Base-by-base conservation (phyloP, 1,140 invertebrate species). In the Sitophilus oryzae region DNA sequence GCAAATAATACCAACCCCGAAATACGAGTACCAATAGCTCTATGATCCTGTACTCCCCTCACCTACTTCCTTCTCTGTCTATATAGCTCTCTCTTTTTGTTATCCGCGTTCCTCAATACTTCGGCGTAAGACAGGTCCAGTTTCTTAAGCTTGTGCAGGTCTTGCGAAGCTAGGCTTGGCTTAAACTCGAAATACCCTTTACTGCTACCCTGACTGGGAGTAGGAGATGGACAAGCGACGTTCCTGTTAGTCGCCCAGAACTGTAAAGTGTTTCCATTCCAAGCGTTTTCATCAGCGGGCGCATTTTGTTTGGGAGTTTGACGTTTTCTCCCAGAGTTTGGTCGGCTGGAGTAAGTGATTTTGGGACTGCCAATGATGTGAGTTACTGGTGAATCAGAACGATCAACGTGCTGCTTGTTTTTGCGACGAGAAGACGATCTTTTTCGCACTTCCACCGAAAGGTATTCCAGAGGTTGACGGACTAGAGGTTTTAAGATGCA, bases 101-200 rank as follows among this genome's bases (percentile, higher is more conserved):
- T 74, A 60, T 85, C 84, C 35, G 82, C 80, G 66, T 82, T 82
- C 43, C 85, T 78, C 9, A 92, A 72, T 2, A 83, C 88, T 69
- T 91, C 88, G 0, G 88, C 88, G 66, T 91, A 92, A 2, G 87
- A 87, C 65, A 86, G 79, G 60, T 92, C 88, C 20, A 92, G 71
- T 59, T 84, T 82, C 67, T 85, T 85, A 37, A 92, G 71, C 62
- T 85, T 86, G 56, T 88, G 83, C 8, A 91, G 81, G 58, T 90
- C 87, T 62, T 88, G 84, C 0, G 86, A 88, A 2, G 87, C 86
- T 8, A 81, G 79, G 68, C 85, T 86, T 15, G 83, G 80, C 63
- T 83, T 84, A 59, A 80, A 84, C 54, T 83, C 80, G 9, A 73
- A 64, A 30, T 73, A 74, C 6, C 72, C 72, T 43, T 72, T 74